Evolutionary conservation across 2,888 invertebrate species (phyloP), one percentile per base, ranked within the genome.

Genomic region (Pollenia amentaria): DNA sequence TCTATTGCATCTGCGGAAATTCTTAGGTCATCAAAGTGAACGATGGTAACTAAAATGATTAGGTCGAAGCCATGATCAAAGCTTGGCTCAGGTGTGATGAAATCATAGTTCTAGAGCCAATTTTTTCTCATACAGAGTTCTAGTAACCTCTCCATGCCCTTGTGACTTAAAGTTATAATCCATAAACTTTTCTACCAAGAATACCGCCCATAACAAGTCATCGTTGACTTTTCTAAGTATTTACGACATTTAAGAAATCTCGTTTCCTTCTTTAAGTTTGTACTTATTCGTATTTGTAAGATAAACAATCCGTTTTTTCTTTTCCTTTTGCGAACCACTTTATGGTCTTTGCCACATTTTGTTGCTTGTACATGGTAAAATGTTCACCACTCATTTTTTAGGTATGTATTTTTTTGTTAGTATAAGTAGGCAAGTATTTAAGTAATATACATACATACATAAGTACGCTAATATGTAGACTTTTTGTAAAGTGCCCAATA

Each of bases 401-500:
- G 18, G 18, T 44, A 21, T 29, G 29, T 14, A 14, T 48, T 11
- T 57, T 8, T 53, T 53, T 53, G 38, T 16, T 38, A 40, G 16
- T 21, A 51, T 16, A 18, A 18, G 16, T 21, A 51, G 16, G 10
- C 18, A 53, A 38, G 9, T 57, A 29, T 57, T 62, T 10, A 12
- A 62, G 62, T 62, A 38, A 4, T 46, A 40, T 40, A 40, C 40
- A 14, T 40, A 38, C 60, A 60, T n/a, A 38, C 7, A 29, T 42
- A 18, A 29, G 18, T 57, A 48, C 38, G 62, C 70, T 4, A 21
- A 42, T 8, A 62, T 65, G 16, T 51, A 29, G 55, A 57, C 10
- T 21, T 29, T 75, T 38, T 51, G 67, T 75, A 29, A 62, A 75
- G 51, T 82, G 73, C 51, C 57, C 72, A 53, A 46, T n/a, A 57